Base-by-base conservation (phyloP, 2,797 vertebrate species). In the Rhodeus uyekii region DNA sequence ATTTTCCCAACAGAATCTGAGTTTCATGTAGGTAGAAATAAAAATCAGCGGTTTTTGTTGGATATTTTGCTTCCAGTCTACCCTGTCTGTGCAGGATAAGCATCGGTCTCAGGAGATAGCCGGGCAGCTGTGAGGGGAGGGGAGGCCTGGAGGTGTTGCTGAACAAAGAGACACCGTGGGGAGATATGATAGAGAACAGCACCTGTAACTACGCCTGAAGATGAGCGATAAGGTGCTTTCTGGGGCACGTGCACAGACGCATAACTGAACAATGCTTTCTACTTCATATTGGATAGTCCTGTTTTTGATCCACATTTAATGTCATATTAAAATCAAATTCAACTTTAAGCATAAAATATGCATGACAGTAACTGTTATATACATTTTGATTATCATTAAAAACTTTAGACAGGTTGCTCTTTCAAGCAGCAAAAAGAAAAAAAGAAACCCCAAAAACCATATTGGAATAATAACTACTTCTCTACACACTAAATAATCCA, bases 221-320 rank as follows among this genome's bases (percentile, higher is more conserved):
- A 92, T 92, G 85, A 2, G 73, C 90, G 92, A 94, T 94, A 92
- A 93, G 91, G 84, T 87, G 85, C 16, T 85, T 89, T 86, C 86
- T 46, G 67, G 87, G 87, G 88, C 68, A 34, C 78, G 36, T 50
- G 27, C 13, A 34, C 77, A 77, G n/a, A n/a, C 85, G 85, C n/a
- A n/a, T n/a, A n/a, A 67, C 86, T 82, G 81, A 76, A 87, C 82
- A 88, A 86, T 36, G 5, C 39, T 55, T 9, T 50, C 86, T 27
- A 3, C 29, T 38, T 9, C 42, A 71, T 50, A 75, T 22, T 53
- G 29, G 44, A 78, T 74, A 81, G 27, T 24, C 38, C 22, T 65
- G 42, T 39, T 65, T 76, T 64, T 18, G 4, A 29, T 48, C 34
- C 60, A 58, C 67, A 76, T 46, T 76, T 77, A 46, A 18, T 46